Conservation (phyloP, 2,888 invertebrate genomes). For the Anthrax anthrax region DNA sequence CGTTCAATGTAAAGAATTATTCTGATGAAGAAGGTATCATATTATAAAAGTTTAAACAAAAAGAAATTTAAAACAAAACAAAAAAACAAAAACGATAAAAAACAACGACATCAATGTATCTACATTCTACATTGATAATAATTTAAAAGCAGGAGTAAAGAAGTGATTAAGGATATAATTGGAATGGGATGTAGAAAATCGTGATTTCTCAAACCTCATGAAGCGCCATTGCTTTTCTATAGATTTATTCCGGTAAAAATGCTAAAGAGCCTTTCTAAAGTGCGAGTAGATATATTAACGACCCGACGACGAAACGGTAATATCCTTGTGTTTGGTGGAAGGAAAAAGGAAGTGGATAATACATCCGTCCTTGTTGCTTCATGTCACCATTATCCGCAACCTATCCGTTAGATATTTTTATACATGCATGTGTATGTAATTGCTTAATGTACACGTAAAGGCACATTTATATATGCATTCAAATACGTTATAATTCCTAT, state of each 20-base stretch:
- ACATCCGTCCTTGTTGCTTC: conserved; percentile 38
- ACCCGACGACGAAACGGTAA: conserved; percentile 34
- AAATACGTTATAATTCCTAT: too few species aligned
- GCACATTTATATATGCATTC: too few species aligned
- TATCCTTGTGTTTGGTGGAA: conserved; percentile 38
- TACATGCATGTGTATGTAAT: too few species aligned
- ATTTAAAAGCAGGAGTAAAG: neutral
- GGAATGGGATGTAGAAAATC: neutral
- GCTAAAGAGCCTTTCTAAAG: conserved; percentile 1
- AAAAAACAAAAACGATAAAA: too few species aligned
- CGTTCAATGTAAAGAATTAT: too few species aligned
- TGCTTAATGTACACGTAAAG: too few species aligned
- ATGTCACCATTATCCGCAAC: conserved; percentile 26
- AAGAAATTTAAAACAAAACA: too few species aligned
- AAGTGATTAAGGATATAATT: neutral
- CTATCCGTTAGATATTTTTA: neutral
- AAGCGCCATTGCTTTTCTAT: neutral
- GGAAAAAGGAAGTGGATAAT: conserved; percentile 39
- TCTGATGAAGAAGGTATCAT: too few species aligned
- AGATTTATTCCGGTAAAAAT: conserved; percentile 3
- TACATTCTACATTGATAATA: too few species aligned
- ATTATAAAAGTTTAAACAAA: too few species aligned
- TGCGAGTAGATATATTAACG: conserved; percentile 13
- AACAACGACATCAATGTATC: too few species aligned
- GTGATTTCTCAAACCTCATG: neutral